Conservation (phyloP, 2,113 vertebrate genomes). For the Cnemophilus loriae region DNA sequence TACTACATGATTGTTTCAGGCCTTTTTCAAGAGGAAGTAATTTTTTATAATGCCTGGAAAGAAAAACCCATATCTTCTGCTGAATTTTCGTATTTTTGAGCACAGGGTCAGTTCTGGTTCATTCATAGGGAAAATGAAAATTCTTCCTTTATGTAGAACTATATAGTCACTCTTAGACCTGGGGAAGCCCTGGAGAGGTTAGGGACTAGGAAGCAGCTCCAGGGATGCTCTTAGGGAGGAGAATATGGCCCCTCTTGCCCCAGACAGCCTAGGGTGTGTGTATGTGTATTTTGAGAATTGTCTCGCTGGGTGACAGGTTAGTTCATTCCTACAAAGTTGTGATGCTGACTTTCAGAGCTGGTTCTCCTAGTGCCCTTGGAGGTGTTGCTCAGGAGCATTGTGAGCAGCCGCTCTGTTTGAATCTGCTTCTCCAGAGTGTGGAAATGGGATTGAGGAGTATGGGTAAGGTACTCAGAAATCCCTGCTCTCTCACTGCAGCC, state of each 20-base stretch:
- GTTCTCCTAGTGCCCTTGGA: neutral
- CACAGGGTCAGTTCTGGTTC: neutral
- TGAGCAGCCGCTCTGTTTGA: neutral
- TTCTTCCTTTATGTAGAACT: neutral
- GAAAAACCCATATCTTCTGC: neutral
- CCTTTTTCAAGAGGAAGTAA: neutral
- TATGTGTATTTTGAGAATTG: neutral
- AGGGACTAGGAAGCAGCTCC: neutral
- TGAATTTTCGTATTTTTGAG: neutral
- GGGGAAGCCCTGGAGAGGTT: neutral
- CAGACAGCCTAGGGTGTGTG: neutral
- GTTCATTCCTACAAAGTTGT: rapidly evolving
- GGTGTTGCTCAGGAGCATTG: neutral
- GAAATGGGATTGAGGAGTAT: neutral
- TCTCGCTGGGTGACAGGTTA: neutral
- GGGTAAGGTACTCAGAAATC: neutral
- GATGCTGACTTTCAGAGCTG: neutral
- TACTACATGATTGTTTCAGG: neutral
- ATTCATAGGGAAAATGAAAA: neutral
- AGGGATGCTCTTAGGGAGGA: neutral
- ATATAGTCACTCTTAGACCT: neutral
- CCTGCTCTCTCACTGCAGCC: neutral
- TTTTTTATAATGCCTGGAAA: neutral
- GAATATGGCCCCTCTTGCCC: neutral
- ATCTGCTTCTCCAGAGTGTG: neutral